A percentile compares a stretch with the other conserved stretches of the same genome.
Evolutionary conservation across 2,113 vertebrate species (phyloP).

Genomic region (Oceanites oceanicus): DNA sequence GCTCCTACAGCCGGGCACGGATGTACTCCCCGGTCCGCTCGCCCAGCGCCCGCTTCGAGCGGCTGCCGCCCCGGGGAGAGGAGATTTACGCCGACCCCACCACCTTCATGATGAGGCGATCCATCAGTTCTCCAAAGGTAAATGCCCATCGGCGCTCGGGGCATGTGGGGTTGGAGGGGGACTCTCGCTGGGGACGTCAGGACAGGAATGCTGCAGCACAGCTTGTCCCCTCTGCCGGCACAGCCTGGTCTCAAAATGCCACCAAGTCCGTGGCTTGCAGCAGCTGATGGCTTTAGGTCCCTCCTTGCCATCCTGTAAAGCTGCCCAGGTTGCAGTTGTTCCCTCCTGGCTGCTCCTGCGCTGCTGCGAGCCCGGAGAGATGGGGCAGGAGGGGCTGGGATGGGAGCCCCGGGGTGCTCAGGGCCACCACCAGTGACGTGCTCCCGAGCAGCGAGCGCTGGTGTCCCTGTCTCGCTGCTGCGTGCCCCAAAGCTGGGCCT

Average conservation of each 20-base stretch:
- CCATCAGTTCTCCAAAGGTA: slow-evolving; percentile 93
- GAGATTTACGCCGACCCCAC: slow-evolving; percentile 84
- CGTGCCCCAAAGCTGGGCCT: background rate
- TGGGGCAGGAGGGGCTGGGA: background rate
- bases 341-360: background rate
- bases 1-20: slow-evolving; percentile 78
- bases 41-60: slow-evolving; percentile 83
- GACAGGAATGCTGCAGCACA: background rate
- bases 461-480: background rate
- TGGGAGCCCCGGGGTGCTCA: background rate
- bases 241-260: background rate
- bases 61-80: slow-evolving; percentile 77
- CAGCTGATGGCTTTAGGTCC: background rate
- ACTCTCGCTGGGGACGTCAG: rapidly evolving
- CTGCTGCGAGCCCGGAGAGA: background rate
- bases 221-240: rapidly evolving
- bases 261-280: rapidly evolving
- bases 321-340: background rate
- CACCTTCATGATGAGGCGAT: slow-evolving; percentile 84
- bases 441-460: rapidly evolving
- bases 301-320: background rate
- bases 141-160: background rate
- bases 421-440: rapidly evolving
- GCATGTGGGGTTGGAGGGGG: background rate
- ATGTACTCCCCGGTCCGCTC: slow-evolving; percentile 89